Evolutionary conservation across 1,140 invertebrate genomes (phyloP), one percentile per base, ranked within the genome.

Genomic region (Euura saliciscinereae): DNA sequence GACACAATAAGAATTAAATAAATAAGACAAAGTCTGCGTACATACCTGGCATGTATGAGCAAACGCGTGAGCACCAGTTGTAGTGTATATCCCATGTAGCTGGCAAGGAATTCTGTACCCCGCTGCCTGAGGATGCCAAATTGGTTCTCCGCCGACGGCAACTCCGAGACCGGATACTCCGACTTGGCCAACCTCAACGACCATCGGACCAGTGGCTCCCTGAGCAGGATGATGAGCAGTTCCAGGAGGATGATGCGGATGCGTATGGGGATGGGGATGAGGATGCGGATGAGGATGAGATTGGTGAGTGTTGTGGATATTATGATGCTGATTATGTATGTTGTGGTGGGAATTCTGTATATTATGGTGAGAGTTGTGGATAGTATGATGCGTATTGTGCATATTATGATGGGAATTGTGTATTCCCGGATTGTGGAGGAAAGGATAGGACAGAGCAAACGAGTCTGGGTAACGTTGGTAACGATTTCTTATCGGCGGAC

Each of bases 1-100:
- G 0, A 28, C 28, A 28, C 28, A 28, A 28, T 28, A 28, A 28
- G 28, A 28, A 28, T 28, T 28, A 28, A 28, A 28, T 28, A 28
- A 28, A 28, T 28, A 28, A 28, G 28, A 28, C 28, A 28, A 28
- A 28, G 28, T 28, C 28, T 28, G 28, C 28, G 13, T 59, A 11
- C 44, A 77, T 77, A 85, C 83, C 80, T 85, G 85, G 75, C 85
- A 86, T 69, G 85, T 85, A 70, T 86, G 84, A 73, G 84, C 81
- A 68, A 86, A 86, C 13, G 85, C 77, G 66, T 86, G 85, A n/a
- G 84, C 76, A 59, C 82, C 80, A 11, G 81, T 76, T 4, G 84
- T 80, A 3, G 85, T 70, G 70, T 86, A 86, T 68, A 85, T 83
- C 3, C 84, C 79, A 46, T 86, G 85, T 44, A 85, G 78, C 72